Base-by-base conservation (phyloP, 2,888 invertebrate species). In the Deroplatys truncata region DNA sequence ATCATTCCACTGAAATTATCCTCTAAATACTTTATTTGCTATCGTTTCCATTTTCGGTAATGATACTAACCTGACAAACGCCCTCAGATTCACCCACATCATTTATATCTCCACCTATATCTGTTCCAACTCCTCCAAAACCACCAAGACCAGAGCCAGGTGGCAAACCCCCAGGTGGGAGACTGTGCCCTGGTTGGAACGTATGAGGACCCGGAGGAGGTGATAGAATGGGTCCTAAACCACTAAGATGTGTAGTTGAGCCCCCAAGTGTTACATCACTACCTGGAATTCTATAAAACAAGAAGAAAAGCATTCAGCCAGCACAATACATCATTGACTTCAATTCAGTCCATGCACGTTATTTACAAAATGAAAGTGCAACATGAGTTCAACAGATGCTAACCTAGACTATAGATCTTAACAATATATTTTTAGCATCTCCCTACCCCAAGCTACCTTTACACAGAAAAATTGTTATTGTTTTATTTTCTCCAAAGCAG, bases 171-270 rank as follows among this genome's bases (percentile, higher is more conserved):
- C 90, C 90, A 8, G 90, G 90, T n/a, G 88, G 88, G 43, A 89
- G 82, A 28, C 89, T 88, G 35, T 89, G 90, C 15, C 89, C 89
- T 13, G 90, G 90, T 83, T 90, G 90, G 83, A 90, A 90, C 9
- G 89, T 89, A 88, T 90, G 90, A 13, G 90, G 89, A 20, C 89
- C 89, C 9, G 88, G 49, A 7, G 90, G 90, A 72, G 90, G 89
- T 7, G 90, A 89, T 31, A 89, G 28, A n/a, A 90, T 86, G 15
- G 90, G 89, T 8, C 90, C 90, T n/a, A 90, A 31, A 56, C 49
- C 29, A 35, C 86, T 83, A 35, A 72, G 43, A 56, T 86, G 89
- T 9, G 89, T 82, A 28, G 86, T 28, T 15, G 89, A 87, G 8
- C 87, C 28, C 2, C 82, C 82, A 29, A 87, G 83, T 29, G 82